Conservation (phyloP, 1,140 invertebrate genomes). For the Aphelinus certus region DNA sequence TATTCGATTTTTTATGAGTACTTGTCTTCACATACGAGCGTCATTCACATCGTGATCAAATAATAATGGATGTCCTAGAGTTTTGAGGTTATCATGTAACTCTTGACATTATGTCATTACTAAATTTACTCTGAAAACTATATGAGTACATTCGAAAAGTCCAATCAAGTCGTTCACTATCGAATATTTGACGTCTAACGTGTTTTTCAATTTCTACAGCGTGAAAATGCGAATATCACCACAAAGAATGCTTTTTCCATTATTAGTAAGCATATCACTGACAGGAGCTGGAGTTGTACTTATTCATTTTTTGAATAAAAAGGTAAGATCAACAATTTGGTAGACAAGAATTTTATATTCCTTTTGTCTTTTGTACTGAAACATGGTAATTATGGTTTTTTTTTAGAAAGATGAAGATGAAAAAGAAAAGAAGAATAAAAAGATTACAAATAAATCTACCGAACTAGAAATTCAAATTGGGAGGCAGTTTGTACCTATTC, state of each 20-base stretch:
- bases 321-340: slow-evolving; percentile 46
- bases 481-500: slow-evolving; percentile 58
- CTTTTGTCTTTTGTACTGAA: slow-evolving; percentile 3
- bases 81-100: slow-evolving; percentile 42
- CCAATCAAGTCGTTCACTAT: too few relatives aligned
- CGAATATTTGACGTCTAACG: too few relatives aligned
- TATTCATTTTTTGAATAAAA: slow-evolving; percentile 61
- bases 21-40: neutral
- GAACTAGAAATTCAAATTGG: slow-evolving; percentile 63
- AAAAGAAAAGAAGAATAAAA: slow-evolving; percentile 38
- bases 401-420: slow-evolving; percentile 42
- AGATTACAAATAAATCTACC: slow-evolving; percentile 44
- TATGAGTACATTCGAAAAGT: neutral
- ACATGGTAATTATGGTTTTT: slow-evolving; percentile 13
- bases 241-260: slow-evolving; percentile 46
- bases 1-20: neutral
- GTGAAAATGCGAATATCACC: slow-evolving; percentile 47
- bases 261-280: slow-evolving; percentile 59
- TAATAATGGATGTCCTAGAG: neutral
- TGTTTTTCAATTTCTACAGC: slow-evolving; percentile 31
- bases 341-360: neutral
- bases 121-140: slow-evolving; percentile 24
- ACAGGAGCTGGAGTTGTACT: slow-evolving; percentile 60
- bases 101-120: slow-evolving; percentile 36
- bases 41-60: slow-evolving; percentile 3